Percentiles rank a stretch among this genome's conserved stretches.
phyloP scores from a whole-genome alignment of 2,113 vertebrate species.

The Petrocephalus microphthalmus region DNA sequence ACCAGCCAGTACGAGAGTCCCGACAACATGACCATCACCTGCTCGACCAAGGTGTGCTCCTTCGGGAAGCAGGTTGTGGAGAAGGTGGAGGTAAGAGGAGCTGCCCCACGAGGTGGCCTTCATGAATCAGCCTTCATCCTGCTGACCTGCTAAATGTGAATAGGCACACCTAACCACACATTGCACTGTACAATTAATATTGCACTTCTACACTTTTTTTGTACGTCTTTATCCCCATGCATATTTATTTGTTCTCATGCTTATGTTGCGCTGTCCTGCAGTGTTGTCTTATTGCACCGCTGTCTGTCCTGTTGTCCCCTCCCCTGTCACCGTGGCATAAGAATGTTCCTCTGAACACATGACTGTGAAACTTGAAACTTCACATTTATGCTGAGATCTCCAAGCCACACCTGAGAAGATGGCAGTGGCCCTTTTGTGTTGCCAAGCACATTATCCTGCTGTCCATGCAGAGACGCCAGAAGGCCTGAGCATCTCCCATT shows the following conservation, averaged over 20 bases:
- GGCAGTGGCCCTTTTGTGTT: neutral
- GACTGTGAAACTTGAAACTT: neutral
- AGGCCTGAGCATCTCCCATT: neutral
- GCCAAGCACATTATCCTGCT: neutral
- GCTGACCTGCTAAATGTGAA: neutral
- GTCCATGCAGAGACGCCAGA: neutral
- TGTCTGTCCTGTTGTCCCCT: neutral
- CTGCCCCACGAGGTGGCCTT: neutral
- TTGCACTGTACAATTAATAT: neutral
- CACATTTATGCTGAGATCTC: neutral
- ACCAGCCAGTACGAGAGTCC: slow-evolving; percentile 97
- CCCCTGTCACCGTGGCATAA: neutral
- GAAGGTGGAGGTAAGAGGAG: slow-evolving; percentile 88
- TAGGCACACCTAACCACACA: neutral
- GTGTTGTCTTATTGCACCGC: neutral
- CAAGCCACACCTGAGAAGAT: neutral
- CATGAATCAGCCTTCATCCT: neutral
- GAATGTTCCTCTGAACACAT: neutral
- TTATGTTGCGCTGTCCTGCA: neutral
- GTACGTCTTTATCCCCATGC: neutral
- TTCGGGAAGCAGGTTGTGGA: slow-evolving; percentile 99
- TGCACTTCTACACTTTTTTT: neutral
- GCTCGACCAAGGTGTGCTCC: slow-evolving; percentile 98
- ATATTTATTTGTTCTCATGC: neutral
- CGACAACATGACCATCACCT: slow-evolving; percentile 98